These are phyloP conservation scores for Microcebus lehilahytsara DNA, from an alignment of 2,113 vertebrate species.

Conservation along the genomic window DNA sequence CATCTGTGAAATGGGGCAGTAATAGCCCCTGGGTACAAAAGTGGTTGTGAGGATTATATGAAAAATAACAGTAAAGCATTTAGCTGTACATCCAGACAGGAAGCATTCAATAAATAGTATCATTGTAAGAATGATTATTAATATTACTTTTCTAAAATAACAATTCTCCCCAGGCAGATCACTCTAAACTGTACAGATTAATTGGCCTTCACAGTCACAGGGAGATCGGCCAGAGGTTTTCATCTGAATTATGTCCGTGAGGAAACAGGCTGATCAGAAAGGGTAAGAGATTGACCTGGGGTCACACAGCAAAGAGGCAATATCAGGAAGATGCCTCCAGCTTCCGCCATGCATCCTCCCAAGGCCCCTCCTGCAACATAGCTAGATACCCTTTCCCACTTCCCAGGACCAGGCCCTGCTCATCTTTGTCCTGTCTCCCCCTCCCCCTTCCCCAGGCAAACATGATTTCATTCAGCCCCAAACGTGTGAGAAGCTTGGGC, in stretches of 20 bases:
- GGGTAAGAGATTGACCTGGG: conserved; percentile 3
- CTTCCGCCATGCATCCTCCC: not conserved
- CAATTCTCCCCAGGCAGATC: not conserved
- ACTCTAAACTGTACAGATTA: not conserved
- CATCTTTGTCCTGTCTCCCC: conserved; percentile 72
- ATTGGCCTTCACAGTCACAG: not conserved
- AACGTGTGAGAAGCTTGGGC: conserved; percentile 76
- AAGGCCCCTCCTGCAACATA: not conserved
- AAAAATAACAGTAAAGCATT: not conserved
- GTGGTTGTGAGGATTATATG: not conserved
- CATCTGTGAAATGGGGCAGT: not conserved
- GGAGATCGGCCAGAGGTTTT: not conserved
- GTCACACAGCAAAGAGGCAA: conserved; percentile 57
- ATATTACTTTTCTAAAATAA: conserved; percentile 5
- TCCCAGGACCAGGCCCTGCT: conserved; percentile 38
- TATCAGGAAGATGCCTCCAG: not conserved
- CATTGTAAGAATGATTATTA: not conserved
- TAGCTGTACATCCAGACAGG: not conserved
- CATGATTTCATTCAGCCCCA: conserved; percentile 75
- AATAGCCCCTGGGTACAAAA: not conserved
- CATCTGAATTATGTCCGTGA: not conserved
- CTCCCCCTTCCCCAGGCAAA: conserved; percentile 71
- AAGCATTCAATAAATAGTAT: not conserved
- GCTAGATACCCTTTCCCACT: not conserved
- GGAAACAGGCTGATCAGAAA: conserved; percentile 56